Evolutionary conservation across 2,797 vertebrate species (phyloP).

Genomic region (Clarias laeviceps): DNA sequence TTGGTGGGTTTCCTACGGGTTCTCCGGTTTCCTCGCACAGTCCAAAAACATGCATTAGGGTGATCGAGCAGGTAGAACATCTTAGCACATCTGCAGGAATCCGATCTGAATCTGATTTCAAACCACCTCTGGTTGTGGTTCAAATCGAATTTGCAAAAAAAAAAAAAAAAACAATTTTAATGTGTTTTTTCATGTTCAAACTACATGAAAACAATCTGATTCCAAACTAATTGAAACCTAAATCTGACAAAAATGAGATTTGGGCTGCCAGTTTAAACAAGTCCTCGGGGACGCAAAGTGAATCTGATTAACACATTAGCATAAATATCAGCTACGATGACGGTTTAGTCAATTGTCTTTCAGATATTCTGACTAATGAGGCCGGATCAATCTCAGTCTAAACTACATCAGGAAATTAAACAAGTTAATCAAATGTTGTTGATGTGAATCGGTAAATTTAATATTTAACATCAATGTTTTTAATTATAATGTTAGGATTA

Average conservation of each 20-base stretch:
- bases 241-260: background rate
- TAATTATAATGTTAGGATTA: background rate
- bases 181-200: too few species aligned
- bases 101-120: too few species aligned
- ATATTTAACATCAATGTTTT: background rate
- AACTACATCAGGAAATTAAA: background rate
- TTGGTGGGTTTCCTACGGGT: too few species aligned
- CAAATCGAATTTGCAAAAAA: too few species aligned
- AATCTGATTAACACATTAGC: background rate
- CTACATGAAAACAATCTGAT: too few species aligned
- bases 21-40: too few species aligned
- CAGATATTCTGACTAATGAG: background rate
- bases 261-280: background rate
- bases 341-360: background rate
- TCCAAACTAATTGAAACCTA: background rate
- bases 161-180: too few species aligned
- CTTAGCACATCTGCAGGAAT: too few species aligned
- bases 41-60: too few species aligned
- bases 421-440: background rate
- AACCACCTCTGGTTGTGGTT: too few species aligned
- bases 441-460: background rate
- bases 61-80: too few species aligned
- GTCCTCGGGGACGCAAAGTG: background rate
- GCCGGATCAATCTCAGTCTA: background rate
- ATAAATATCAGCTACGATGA: background rate